Evolutionary conservation across 2,797 vertebrate species (phyloP).

Genomic region (Dicrostonyx torquatus): DNA sequence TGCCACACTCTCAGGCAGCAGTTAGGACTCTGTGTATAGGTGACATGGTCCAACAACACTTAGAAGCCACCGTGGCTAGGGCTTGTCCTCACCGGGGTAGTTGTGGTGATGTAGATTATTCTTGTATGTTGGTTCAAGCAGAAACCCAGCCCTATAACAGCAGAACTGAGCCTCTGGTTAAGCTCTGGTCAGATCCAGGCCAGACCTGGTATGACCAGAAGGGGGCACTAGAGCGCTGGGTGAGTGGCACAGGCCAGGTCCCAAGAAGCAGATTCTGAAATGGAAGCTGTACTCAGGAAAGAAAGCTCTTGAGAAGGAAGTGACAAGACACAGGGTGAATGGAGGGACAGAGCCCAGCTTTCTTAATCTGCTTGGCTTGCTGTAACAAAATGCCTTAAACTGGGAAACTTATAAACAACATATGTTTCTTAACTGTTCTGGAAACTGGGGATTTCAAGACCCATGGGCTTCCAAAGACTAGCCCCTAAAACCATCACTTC

Average conservation of each 20-base stretch:
- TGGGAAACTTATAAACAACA: not conserved
- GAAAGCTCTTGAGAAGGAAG: not conserved
- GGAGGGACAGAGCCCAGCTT: not conserved
- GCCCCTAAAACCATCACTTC: not conserved
- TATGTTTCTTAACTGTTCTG: not conserved
- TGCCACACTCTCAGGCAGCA: not conserved
- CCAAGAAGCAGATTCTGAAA: not conserved
- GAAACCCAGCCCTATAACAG: not conserved
- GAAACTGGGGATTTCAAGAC: not conserved
- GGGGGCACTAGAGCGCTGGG: not conserved
- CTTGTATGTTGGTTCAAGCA: not conserved
- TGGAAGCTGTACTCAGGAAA: not conserved
- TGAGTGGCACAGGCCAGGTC: not conserved
- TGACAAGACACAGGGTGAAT: not conserved
- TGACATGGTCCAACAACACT: not conserved
- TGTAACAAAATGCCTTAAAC: not conserved
- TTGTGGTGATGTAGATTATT: not conserved
- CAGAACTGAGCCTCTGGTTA: not conserved
- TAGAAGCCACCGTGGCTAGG: too few species aligned
- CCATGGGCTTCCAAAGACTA: not conserved
- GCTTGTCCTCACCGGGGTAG: not conserved
- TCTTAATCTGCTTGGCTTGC: not conserved
- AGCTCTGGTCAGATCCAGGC: not conserved
- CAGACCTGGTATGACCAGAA: not conserved
- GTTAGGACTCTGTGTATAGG: not conserved